Base-by-base conservation (phyloP, 1,140 invertebrate species). In the Pteromalus puparum region DNA sequence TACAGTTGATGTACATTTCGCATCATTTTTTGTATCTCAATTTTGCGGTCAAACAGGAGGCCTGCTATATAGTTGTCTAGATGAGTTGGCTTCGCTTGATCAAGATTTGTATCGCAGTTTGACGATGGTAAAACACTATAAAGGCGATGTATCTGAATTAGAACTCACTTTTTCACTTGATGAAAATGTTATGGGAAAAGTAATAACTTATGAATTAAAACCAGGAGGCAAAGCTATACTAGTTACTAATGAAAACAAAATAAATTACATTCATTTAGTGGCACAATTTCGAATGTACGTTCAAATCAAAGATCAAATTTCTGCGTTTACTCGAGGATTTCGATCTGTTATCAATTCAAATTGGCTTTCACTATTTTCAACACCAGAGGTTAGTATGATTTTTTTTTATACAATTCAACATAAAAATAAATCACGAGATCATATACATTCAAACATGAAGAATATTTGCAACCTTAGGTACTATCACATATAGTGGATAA, bases 221-320 rank as follows among this genome's bases (percentile, higher is more conserved):
- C 97, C 98, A 18, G 98, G 98, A 18, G 99, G 99, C 24, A 97
- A 96, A 93, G 96, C 96, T 3, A 95, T 99, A 73, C 95, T 97
- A 26, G 98, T 99, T 4, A 99, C 97, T 3, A 98, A 99, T 94
- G 97, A 99, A 90, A 99, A 99, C 93, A 99, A 98, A 93, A 99
- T 99, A 82, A 97, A 97, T 90, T 99, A 99, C 91, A 98, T 99
- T 73, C 99, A 99, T 93, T 93, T 98, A 87, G 99, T 99, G 98
- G 99, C 99, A 4, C 98, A 99, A 92, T 99, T 99, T 92, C 96
- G 98, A 86, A 99, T 99, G 97, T 97, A 99, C 90, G 96, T 96
- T 9, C 99, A 99, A 94, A 99, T 99, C 84, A 97, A 97, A 89
- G 97, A 99, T 80, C 99, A 99, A 93, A 98, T 98, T 0, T 95